Base-by-base conservation (phyloP, 2,888 invertebrate genomes). In the Melieria picta region DNA sequence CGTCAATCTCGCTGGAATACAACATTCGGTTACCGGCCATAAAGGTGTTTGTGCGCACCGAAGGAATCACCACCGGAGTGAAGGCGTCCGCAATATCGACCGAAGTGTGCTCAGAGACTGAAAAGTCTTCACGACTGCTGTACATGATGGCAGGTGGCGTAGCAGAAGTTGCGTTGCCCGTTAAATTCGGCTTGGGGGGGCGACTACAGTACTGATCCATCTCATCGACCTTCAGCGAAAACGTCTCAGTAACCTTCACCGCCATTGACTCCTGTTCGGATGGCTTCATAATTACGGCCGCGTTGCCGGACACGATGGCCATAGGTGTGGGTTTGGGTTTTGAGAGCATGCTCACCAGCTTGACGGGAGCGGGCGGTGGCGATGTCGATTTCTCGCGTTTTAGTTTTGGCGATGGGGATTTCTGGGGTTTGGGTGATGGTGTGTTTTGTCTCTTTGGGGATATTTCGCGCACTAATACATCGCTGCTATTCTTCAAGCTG, bases 201-300 rank as follows among this genome's bases (percentile, higher is more conserved):
- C 79, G 79, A 3, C 79, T 55, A 48, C 80, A 74, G 64, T 86
- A 86, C 72, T 86, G 86, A 78, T 86, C 85, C 83, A 86, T 83
- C 69, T 86, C 86, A 48, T 86, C 87, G 11, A 85, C 86, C 69
- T 86, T 87, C 0, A 87, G 79, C 0, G 87, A 86, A 68, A 86
- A 86, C 4, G 86, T 86, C 72, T 86, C 86, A 0, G 82, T 80
- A 0, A 86, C 85, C 10, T 81, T 84, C 7, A 84, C 84, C 0
- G 85, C 80, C 11, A 82, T 74, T 0, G 80, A 80, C 13, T 86
- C 83, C 0, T 79, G 75, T 30, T 82, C 84, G 4, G 84, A 43
- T 9, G 62, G n/a, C n/a, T 47, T 63, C 13, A 52, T 63, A 1
- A 69, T 46, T 9, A 69, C 42, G 11, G 69, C 61, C 42, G 62